Percentiles rank a stretch among this genome's conserved stretches.
Evolutionary conservation across 2,113 vertebrate species (phyloP).

Genomic region (Melanotaenia duboulayi): DNA sequence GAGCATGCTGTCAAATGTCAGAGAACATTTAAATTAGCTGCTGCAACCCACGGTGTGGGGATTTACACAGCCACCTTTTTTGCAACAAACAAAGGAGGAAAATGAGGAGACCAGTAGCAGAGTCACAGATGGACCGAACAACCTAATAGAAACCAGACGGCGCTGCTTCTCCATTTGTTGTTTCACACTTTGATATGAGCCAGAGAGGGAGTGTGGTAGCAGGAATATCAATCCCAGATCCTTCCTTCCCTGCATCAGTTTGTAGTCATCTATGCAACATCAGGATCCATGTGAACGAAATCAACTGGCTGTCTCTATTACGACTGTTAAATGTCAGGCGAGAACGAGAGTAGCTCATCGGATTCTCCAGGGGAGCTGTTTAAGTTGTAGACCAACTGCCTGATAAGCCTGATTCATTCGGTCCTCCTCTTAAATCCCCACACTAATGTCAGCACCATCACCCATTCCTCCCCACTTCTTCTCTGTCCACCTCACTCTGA

Average conservation of each 20-base stretch:
- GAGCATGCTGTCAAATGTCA: slow-evolving; percentile 6
- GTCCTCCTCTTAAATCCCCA: slow-evolving; percentile 18
- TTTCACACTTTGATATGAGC: slow-evolving; percentile 54
- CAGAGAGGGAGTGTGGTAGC: slow-evolving; percentile 47
- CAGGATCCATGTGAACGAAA: slow-evolving; percentile 67
- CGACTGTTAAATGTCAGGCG: slow-evolving; percentile 51
- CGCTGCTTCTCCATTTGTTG: slow-evolving; percentile 51
- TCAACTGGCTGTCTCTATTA: slow-evolving; percentile 62
- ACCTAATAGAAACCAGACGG: slow-evolving; percentile 69
- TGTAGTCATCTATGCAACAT: slow-evolving; percentile 65
- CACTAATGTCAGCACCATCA: slow-evolving; percentile 44
- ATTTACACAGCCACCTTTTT: background rate
- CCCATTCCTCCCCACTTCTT: background rate
- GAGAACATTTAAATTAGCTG: slow-evolving; percentile 11
- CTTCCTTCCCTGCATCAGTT: slow-evolving; percentile 23
- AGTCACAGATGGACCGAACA: slow-evolving; percentile 65
- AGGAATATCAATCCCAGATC: slow-evolving; percentile 68
- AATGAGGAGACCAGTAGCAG: slow-evolving; percentile 30
- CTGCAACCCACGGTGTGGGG: background rate
- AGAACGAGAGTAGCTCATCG: slow-evolving; percentile 21
- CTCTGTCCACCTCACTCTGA: slow-evolving; percentile 27
- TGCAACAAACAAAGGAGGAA: slow-evolving; percentile 6
- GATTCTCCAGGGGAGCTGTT: slow-evolving; percentile 34
- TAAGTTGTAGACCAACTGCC: slow-evolving; percentile 35
- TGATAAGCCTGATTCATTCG: slow-evolving; percentile 59